Base-by-base conservation (phyloP, 1,140 invertebrate species). In the Cotesia chilonis region DNA sequence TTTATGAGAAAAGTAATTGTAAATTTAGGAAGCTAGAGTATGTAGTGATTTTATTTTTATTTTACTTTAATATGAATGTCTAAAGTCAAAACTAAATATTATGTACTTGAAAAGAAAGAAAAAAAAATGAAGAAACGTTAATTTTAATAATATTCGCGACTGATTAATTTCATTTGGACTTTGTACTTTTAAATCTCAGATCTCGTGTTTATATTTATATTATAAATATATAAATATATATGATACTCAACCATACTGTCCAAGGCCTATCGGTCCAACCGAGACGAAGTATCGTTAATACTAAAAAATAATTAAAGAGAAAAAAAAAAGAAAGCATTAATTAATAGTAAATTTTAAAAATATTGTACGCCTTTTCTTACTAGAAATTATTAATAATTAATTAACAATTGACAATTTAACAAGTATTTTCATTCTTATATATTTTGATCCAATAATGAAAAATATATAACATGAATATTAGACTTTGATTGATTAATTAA, bases 201-300 rank as follows among this genome's bases (percentile, higher is more conserved):
- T 41, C 17, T 65, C n/a, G n/a, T 6, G 37, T 38, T 67, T 67
- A 47, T 47, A 47, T 47, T 47, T 47, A 47, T 47, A 47, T 47
- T 47, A 47, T 17, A 54, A 52, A n/a, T 41, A 38, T 38, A 38
- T 64, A 12, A 28, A 36, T 28, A 36, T 36, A 12, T 36, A 12
- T 61, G 12, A 51, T 47, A 66, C n/a, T 55, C 70, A 68, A 75
- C 73, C 66, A 63, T 77, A 77, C 71, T 75, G 73, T 79, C 74
- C 75, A 75, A 72, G 78, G 79, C 78, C 79, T 78, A 79, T 72
- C 61, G 74, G 75, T 75, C 75, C 37, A 70, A 70, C 69, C 64
- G 61, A 55, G 12, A 72, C 61, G 17, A 12, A 14, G 36, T 10
- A 52, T 47, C 41, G 14, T 74, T 74, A 70, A 52, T 37, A 72